Evolutionary conservation across 2,113 vertebrate genomes (phyloP).

Genomic region (Manacus vitellinus): DNA sequence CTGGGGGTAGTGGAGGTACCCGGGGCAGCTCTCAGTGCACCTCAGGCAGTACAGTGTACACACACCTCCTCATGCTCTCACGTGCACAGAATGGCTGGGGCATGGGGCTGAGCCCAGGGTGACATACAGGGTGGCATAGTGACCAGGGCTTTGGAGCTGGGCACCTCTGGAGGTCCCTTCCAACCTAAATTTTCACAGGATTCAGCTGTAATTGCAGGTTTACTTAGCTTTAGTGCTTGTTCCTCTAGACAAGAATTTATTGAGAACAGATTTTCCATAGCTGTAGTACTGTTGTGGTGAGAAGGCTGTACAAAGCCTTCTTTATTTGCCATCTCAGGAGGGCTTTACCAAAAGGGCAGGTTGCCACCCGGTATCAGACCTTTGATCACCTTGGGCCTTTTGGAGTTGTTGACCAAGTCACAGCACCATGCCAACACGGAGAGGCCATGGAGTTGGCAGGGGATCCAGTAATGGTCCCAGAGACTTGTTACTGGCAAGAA

Average conservation of each 20-base stretch:
- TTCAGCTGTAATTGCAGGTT: background rate
- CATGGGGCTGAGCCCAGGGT: background rate
- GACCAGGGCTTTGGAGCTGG: background rate
- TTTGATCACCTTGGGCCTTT: background rate
- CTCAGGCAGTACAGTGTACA: rapidly evolving
- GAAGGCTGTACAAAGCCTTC: background rate
- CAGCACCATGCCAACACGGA: background rate
- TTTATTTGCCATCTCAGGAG: background rate
- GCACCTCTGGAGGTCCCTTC: background rate
- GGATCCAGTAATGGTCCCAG: background rate
- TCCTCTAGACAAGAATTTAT: background rate
- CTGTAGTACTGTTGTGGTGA: background rate
- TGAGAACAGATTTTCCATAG: background rate
- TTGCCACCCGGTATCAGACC: background rate
- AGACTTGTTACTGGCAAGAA: background rate
- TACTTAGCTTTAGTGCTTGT: background rate
- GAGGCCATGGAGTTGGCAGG: background rate
- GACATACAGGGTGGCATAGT: rapidly evolving
- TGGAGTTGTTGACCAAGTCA: background rate
- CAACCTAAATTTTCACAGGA: background rate
- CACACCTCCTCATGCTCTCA: background rate
- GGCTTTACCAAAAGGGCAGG: background rate
- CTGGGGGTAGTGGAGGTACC: background rate
- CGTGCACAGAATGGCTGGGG: background rate
- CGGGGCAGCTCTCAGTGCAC: rapidly evolving